Base-by-base conservation (phyloP, 2,113 vertebrate genomes). In the Parus major region DNA sequence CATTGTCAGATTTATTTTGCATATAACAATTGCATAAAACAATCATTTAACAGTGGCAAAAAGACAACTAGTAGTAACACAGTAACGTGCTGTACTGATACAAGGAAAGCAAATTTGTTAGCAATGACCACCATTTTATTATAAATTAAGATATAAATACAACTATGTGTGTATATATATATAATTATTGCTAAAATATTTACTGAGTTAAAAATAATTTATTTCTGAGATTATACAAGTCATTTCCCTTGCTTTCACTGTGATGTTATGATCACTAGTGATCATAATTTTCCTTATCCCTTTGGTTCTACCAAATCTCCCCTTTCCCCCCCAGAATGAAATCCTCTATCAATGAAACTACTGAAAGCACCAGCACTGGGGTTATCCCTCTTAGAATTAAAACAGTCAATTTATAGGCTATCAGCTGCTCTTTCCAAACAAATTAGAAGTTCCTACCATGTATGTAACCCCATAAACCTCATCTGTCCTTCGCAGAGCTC, bases 31-130 rank as follows among this genome's bases (percentile, higher is more conserved):
- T 78, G 56, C 42, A 76, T 60, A 20, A 42, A 95, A 71, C 50
- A 90, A 72, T 23, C n/a, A 82, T 87, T 80, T 95, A 90, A 86
- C 64, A 91, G 78, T 50, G n/a, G 46, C 22, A 83, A 65, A 87
- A 89, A 82, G 63, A 64, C 27, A 80, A 49, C 29, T 39, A 65
- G 12, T 35, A 76, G 35, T 33, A 44, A 71, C 35, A 57, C 57
- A 78, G 71, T 44, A 88, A 86, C 29, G 47, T 39, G 28, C 23
- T 73, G 15, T 31, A 59, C 15, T 41, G 7, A 68, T 12, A 39
- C 3, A 69, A 90, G 7, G 25, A 88, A 56, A 78, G 3, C 3
- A 73, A 71, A 71, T 69, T 56, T 53, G 10, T 60, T 64, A 86
- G 68, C 83, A 88, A 72, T 56, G 0, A 52, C 19, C 14, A 93